phyloP scores from a whole-genome alignment of 1,140 invertebrate genomes.

The Venturia canescens region DNA sequence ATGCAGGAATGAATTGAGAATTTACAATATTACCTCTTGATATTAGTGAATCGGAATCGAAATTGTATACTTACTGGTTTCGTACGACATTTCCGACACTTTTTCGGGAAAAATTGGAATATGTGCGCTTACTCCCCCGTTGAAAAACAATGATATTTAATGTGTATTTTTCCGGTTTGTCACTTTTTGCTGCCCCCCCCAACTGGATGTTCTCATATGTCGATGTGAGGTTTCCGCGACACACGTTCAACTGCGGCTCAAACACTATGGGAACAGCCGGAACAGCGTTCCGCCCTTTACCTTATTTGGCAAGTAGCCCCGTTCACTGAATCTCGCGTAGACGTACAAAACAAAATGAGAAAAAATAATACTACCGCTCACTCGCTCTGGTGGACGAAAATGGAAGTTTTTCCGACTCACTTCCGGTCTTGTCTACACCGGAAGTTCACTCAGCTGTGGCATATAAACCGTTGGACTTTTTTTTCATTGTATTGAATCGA shows the following conservation, averaged over 20 bases:
- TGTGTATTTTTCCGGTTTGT: constrained; percentile 50
- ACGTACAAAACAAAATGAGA: not conserved
- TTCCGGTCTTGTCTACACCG: no score
- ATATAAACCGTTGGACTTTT: no score
- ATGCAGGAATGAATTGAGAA: constrained; percentile 38
- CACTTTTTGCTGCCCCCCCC: constrained; percentile 35
- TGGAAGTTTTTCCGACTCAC: not conserved
- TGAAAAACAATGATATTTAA: not conserved
- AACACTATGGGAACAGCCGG: no score
- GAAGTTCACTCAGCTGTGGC: no score
- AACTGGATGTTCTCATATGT: constrained; percentile 22
- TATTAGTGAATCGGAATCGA: not conserved
- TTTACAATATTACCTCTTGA: constrained; percentile 15
- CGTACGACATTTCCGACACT: constrained; percentile 66
- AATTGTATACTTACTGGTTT: constrained; percentile 65
- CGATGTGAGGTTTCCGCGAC: constrained; percentile 42
- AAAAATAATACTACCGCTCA: no score
- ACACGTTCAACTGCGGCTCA: constrained; percentile 48
- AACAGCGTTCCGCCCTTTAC: constrained; percentile 69
- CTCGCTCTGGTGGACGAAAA: not conserved
- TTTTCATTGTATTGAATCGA: no score
- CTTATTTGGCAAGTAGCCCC: constrained; percentile 64
- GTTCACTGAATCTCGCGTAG: not conserved
- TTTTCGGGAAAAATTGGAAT: constrained; percentile 25
- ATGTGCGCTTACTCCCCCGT: constrained; percentile 40